These are phyloP conservation scores for Podargus strigoides DNA, from an alignment of 2,797 vertebrate genomes.

Conservation along the genomic window DNA sequence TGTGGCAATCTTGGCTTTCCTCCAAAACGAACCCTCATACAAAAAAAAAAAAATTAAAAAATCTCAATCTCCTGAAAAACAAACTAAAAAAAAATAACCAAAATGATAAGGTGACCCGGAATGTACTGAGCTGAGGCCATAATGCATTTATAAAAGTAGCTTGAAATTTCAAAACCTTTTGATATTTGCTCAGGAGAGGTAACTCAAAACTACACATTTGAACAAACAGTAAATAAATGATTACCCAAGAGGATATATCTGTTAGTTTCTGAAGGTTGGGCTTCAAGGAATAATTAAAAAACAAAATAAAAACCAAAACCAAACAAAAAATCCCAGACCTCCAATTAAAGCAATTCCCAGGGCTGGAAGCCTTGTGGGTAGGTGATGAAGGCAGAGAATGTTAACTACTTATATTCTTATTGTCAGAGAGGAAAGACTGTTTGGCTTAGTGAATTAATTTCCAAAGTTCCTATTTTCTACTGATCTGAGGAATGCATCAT, in stretches of 20 bases:
- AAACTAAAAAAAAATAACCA: not conserved
- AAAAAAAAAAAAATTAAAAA: not conserved
- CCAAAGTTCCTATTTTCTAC: not conserved
- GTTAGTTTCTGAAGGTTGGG: not conserved
- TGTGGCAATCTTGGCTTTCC: not conserved
- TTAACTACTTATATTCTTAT: not conserved
- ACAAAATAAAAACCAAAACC: not conserved
- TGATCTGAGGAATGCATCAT: not conserved
- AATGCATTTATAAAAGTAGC: not conserved
- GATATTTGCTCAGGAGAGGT: not conserved
- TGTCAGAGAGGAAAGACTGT: not conserved
- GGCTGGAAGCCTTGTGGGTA: not conserved
- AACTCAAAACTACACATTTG: not conserved
- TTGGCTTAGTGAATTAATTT: not conserved
- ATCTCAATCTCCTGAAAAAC: not conserved
- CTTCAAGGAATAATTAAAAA: slow-evolving; percentile 10
- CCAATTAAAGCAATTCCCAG: not conserved
- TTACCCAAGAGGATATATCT: not conserved
- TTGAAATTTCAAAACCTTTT: not conserved
- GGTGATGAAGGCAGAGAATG: not conserved
- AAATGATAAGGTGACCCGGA: not conserved
- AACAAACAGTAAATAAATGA: not conserved
- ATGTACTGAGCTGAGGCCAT: not conserved
- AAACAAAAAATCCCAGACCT: not conserved
- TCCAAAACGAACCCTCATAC: not conserved